A percentile compares a stretch with the other conserved stretches of the same genome.
These are phyloP conservation scores for Drosophila funebris DNA, from an alignment of 1,140 invertebrate species.

Conservation along the genomic window DNA sequence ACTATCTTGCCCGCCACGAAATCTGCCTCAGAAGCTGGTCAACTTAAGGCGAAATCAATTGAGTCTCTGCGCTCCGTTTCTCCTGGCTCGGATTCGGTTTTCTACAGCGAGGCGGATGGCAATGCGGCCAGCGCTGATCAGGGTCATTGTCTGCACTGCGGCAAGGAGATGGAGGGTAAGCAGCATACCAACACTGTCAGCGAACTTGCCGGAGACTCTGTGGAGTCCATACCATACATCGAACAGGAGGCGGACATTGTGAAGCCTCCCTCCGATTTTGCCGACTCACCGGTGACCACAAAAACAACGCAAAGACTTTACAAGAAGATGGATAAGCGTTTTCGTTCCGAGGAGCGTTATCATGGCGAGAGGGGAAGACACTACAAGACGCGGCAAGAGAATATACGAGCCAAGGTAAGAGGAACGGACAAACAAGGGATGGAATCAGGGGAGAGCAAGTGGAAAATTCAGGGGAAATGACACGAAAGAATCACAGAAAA, in stretches of 20 bases:
- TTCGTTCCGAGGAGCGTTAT: slow-evolving; percentile 91
- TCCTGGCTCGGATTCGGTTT: slow-evolving; percentile 94
- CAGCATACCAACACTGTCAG: slow-evolving; percentile 77
- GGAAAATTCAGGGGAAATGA: too few species aligned
- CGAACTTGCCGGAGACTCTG: slow-evolving; percentile 84
- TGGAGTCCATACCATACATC: slow-evolving; percentile 77
- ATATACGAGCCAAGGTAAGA: slow-evolving; percentile 88
- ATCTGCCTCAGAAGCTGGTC: slow-evolving; percentile 83
- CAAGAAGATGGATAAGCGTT: slow-evolving; percentile 92
- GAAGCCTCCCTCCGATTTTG: slow-evolving; percentile 93
- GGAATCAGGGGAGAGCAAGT: too few species aligned
- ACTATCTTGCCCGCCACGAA: slow-evolving; percentile 55
- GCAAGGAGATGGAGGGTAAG: slow-evolving; percentile 88
- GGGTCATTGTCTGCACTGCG: slow-evolving; percentile 90
- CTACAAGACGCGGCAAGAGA: slow-evolving; percentile 87
- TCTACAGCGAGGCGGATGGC: slow-evolving; percentile 91
- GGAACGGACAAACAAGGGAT: too few species aligned
- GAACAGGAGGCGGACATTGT: slow-evolving; percentile 88
- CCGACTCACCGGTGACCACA: slow-evolving; percentile 90
- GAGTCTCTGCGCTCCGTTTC: slow-evolving; percentile 93
- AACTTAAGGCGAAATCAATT: slow-evolving; percentile 92
- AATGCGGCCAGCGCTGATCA: slow-evolving; percentile 69
- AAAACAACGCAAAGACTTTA: slow-evolving; percentile 86
- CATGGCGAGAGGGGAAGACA: slow-evolving; percentile 87
- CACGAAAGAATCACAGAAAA: not conserved